Conservation (phyloP, 2,113 vertebrate species). For the Pongo pygmaeus region DNA sequence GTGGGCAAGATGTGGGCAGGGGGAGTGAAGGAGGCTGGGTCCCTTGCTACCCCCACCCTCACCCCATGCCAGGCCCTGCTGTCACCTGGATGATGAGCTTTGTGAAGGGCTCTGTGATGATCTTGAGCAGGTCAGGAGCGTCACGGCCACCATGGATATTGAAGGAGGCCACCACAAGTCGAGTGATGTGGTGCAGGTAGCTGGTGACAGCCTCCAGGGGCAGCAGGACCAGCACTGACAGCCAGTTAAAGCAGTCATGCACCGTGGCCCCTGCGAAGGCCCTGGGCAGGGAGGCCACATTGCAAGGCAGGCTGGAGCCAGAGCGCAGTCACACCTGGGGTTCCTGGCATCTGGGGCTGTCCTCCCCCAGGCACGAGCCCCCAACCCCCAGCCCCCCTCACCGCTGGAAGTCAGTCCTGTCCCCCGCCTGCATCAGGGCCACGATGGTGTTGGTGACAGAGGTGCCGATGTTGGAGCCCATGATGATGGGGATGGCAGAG, state of each 20-base stretch:
- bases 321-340: accelerated
- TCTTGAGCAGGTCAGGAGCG: constrained; percentile 91
- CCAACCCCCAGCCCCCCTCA: constrained; percentile 75
- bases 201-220: constrained; percentile 90
- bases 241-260: constrained; percentile 97
- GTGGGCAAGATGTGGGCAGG: background rate
- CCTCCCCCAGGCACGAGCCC: background rate
- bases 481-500: constrained; percentile 93
- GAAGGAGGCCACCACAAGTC: constrained; percentile 87
- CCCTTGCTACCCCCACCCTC: background rate
- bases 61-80: background rate
- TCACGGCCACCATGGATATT: constrained; percentile 87
- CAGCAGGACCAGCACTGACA: constrained; percentile 93
- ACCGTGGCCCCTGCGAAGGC: constrained; percentile 94
- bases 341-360: background rate
- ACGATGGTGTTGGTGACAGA: constrained; percentile 96
- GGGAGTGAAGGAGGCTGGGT: background rate
- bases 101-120: constrained; percentile 94
- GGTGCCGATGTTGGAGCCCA: constrained; percentile 96
- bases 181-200: constrained; percentile 85
- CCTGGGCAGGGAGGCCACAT: constrained; percentile 75
- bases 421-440: constrained; percentile 94
- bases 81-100: constrained; percentile 92
- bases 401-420: constrained; percentile 93
- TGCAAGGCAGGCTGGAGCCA: background rate